phyloP scores from a whole-genome alignment of 23 tunicate genomes.

The Ascidia mentula region DNA sequence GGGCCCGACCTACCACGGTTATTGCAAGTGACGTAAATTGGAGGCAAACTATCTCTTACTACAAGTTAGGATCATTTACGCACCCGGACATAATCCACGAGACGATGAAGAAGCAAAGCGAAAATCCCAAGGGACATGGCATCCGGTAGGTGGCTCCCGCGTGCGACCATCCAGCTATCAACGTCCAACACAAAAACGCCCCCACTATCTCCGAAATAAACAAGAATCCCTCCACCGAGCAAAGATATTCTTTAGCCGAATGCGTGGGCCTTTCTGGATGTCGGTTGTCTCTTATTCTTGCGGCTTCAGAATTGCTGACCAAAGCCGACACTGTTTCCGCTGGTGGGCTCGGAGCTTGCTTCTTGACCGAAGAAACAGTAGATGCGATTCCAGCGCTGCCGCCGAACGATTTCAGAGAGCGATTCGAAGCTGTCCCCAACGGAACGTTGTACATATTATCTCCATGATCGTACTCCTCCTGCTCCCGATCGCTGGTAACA shows the following conservation, averaged over 20 bases:
- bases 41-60: no score
- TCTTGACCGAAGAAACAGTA: neutral
- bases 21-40: no score
- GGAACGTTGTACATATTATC: neutral
- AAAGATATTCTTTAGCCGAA: neutral
- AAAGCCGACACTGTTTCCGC: neutral
- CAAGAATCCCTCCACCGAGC: constrained; percentile 14
- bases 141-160: constrained; percentile 26
- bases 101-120: constrained; percentile 17
- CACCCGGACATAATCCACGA: constrained; percentile 24
- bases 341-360: neutral
- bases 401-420: neutral
- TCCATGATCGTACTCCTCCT: neutral
- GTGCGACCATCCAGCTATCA: constrained; percentile 21
- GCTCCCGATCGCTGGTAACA: neutral
- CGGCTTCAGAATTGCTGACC: neutral
- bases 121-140: constrained; percentile 20
- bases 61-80: no score
- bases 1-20: no score
- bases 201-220: constrained; percentile 12
- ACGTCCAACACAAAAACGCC: constrained; percentile 24
- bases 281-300: neutral
- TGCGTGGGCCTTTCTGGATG: neutral
- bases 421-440: neutral
- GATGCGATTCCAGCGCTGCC: neutral